Base-by-base conservation (phyloP, 2,113 vertebrate species). In the Perccottus glenii region DNA sequence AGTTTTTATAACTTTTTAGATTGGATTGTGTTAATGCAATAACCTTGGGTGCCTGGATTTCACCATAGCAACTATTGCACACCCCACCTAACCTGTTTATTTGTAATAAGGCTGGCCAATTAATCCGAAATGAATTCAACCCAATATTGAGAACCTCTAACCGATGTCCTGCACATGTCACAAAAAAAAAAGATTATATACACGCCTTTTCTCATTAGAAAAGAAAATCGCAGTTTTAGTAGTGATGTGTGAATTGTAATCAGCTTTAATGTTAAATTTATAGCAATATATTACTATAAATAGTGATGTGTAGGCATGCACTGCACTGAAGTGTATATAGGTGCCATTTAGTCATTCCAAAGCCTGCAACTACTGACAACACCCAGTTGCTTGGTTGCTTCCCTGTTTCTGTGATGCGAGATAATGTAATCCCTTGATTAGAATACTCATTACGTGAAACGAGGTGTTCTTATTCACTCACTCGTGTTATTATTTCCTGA, bases 351-450 rank as follows among this genome's bases (percentile, higher is more conserved):
- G 83, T 76, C 50, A 60, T 81, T 84, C 77, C 63, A 35, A 61
- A 55, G 64, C 67, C 60, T 58, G 67, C 42, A 35, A 56, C 81
- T 67, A 27, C 65, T 73, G 77, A 75, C 79, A 84, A 49, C 70
- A 64, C 75, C 63, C 67, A 49, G 80, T 82, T 81, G 73, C 85
- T 82, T 60, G 70, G 69, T 82, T 84, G 52, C 67, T 70, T 78
- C 67, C 53, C 72, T 33, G 58, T 67, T 50, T 57, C 75, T 56
- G 73, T 33, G 58, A 85, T 81, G 80, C 57, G 74, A 80, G 88
- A 87, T 91, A 87, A 90, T 89, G 83, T 87, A 90, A 90, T 90
- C 87, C 85, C 88, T 90, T 87, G 86, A 92, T 93, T 91, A 88
- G 82, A 91, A 89, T 91, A 81, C 85, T 92, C 85, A 90, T 91